A percentile compares a stretch with the other conserved stretches of the same genome.
These are phyloP conservation scores for Stomatorhinus ivindoensis DNA, from an alignment of 2,113 vertebrate genomes.

Conservation along the genomic window DNA sequence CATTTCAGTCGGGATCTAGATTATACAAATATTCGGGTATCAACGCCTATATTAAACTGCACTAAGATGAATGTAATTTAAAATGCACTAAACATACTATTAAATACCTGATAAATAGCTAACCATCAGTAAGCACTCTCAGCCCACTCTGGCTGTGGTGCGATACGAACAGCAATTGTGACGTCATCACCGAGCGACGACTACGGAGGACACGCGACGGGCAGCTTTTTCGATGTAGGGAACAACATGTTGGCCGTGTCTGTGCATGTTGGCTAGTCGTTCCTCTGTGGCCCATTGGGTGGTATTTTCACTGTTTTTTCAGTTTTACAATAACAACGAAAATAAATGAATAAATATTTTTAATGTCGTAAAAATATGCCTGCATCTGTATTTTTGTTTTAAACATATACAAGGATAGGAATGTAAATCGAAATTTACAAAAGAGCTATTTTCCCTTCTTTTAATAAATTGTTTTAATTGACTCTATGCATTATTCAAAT, in stretches of 20 bases:
- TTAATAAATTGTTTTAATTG: not conserved
- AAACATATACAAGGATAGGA: not conserved
- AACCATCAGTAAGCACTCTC: not conserved
- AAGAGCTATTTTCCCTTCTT: not conserved
- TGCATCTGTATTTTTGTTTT: not conserved
- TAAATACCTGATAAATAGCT: not conserved
- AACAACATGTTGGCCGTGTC: not conserved
- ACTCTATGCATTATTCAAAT: not conserved
- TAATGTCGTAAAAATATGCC: not conserved
- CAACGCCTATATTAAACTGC: not conserved
- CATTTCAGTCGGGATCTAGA: not conserved
- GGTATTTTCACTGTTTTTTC: not conserved
- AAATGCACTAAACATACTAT: not conserved
- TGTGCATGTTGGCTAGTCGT: not conserved
- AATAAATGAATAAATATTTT: not conserved
- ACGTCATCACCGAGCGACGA: not conserved
- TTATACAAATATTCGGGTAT: not conserved
- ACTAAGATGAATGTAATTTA: not conserved
- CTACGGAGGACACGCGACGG: not conserved
- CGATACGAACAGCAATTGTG: not conserved
- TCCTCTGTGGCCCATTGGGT: not conserved
- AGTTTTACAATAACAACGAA: not conserved
- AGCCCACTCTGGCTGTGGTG: not conserved
- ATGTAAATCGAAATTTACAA: not conserved
- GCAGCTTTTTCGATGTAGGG: not conserved